Evolutionary conservation across 1,140 invertebrate genomes (phyloP).

Genomic region (Aphidius gifuensis): DNA sequence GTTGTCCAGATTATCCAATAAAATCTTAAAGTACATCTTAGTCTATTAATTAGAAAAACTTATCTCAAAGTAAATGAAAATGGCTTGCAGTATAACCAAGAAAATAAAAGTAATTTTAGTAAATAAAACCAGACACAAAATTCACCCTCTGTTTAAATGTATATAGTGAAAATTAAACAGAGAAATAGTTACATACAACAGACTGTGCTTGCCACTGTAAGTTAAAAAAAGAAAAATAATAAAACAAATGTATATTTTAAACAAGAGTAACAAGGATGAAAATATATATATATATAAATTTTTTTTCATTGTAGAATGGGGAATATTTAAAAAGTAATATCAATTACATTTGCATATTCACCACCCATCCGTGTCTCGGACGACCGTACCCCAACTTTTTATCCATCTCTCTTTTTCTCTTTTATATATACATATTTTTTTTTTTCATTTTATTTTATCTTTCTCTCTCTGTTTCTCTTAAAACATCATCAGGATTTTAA

Average conservation of each 20-base stretch:
- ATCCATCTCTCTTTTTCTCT: slow-evolving; percentile 22
- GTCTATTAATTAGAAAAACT: slow-evolving; percentile 52
- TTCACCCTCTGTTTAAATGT: not conserved
- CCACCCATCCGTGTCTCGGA: slow-evolving; percentile 41
- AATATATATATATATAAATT: not conserved
- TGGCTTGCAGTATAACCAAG: not conserved
- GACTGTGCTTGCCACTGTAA: slow-evolving; percentile 30
- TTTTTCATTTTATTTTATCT: too few species aligned
- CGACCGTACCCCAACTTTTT: slow-evolving; percentile 25
- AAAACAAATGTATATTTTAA: slow-evolving; percentile 14
- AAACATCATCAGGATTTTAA: too few species aligned
- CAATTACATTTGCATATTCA: slow-evolving; percentile 57
- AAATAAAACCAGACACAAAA: slow-evolving; percentile 4
- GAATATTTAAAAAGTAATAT: slow-evolving; percentile 58
- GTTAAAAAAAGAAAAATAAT: slow-evolving; percentile 9
- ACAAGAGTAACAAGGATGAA: slow-evolving; percentile 17
- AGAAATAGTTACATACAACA: slow-evolving; percentile 28
- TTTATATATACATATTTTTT: too few species aligned
- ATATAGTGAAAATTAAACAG: slow-evolving; percentile 20
- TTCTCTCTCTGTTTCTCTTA: too few species aligned
- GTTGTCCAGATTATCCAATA: slow-evolving; percentile 33
- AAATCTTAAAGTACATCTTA: slow-evolving; percentile 42
- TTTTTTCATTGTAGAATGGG: slow-evolving; percentile 35
- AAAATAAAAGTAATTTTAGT: slow-evolving; percentile 19
- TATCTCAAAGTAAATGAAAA: slow-evolving; percentile 19